Evolutionary conservation across 2,113 vertebrate genomes (phyloP).

Genomic region (Eulemur macaco): DNA sequence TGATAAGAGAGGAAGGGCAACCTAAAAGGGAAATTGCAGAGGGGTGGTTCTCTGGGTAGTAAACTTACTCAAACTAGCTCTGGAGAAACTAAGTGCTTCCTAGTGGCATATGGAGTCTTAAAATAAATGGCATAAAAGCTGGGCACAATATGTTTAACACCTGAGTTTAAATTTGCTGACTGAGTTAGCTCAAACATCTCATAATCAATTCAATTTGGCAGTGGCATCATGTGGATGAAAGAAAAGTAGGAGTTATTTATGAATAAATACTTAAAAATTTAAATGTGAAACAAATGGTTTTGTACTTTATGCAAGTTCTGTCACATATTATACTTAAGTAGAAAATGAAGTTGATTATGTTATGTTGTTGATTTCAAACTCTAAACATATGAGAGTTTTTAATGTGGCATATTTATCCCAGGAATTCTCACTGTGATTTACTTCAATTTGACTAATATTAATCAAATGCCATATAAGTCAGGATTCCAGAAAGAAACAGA

Average conservation of each 20-base stretch:
- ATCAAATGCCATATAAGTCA: neutral
- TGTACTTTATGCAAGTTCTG: neutral
- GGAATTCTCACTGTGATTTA: neutral
- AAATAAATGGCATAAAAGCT: neutral
- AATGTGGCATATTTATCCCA: neutral
- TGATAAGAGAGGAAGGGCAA: neutral
- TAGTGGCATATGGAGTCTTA: neutral
- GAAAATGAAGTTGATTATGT: neutral
- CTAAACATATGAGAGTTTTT: neutral
- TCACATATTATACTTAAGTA: neutral
- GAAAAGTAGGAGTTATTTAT: neutral
- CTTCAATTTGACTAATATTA: constrained; percentile 18
- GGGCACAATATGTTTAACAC: neutral
- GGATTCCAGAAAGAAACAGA: neutral
- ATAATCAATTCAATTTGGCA: neutral
- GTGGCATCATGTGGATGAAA: neutral
- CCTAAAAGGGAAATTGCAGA: neutral
- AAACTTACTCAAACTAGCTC: neutral
- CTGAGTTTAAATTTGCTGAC: neutral
- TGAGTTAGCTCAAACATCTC: neutral
- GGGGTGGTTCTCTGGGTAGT: neutral
- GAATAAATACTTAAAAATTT: constrained; percentile 4
- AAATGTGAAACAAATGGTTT: neutral
- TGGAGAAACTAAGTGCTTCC: neutral
- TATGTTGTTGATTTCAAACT: neutral